Evolutionary conservation across 2,113 vertebrate species (phyloP).

Genomic region (Cavia aperea): DNA sequence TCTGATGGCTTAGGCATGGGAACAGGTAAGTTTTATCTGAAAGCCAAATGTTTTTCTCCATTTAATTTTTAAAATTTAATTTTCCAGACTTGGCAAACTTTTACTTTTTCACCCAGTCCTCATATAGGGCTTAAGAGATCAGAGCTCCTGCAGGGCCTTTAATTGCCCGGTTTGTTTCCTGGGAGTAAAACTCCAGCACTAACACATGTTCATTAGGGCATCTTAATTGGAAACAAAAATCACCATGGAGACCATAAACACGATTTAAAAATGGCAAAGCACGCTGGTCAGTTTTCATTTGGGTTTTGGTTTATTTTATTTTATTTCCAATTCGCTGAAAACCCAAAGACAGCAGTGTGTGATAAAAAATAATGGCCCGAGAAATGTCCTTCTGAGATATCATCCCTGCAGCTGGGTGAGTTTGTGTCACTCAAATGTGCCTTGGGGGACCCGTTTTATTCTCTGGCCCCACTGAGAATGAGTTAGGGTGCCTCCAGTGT

Average conservation of each 20-base stretch:
- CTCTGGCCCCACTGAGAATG: neutral
- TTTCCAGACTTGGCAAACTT: slow-evolving; percentile 21
- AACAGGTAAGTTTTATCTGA: neutral
- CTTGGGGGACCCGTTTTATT: slow-evolving; percentile 13
- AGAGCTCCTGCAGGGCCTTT: slow-evolving; percentile 36
- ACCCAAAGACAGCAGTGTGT: slow-evolving; percentile 61
- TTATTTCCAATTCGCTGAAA: slow-evolving; percentile 57
- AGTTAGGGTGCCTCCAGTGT: neutral
- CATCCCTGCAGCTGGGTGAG: neutral
- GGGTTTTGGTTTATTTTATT: slow-evolving; percentile 64
- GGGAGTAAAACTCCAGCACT: neutral
- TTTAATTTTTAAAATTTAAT: neutral
- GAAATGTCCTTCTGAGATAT: slow-evolving; percentile 52
- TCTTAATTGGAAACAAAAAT: slow-evolving; percentile 68
- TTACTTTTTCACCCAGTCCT: slow-evolving; percentile 24
- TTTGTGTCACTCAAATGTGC: slow-evolving; percentile 29
- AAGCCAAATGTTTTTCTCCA: neutral
- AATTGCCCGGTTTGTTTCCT: slow-evolving; percentile 50
- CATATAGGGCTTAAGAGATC: slow-evolving; percentile 29
- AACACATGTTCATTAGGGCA: slow-evolving; percentile 58
- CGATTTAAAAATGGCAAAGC: slow-evolving; percentile 63
- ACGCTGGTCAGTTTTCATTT: slow-evolving; percentile 68
- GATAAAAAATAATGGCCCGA: slow-evolving; percentile 67
- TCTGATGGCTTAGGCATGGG: neutral
- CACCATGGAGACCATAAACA: slow-evolving; percentile 58